phyloP scores from a whole-genome alignment of 2,888 invertebrate species.

The Deilephila elpenor region DNA sequence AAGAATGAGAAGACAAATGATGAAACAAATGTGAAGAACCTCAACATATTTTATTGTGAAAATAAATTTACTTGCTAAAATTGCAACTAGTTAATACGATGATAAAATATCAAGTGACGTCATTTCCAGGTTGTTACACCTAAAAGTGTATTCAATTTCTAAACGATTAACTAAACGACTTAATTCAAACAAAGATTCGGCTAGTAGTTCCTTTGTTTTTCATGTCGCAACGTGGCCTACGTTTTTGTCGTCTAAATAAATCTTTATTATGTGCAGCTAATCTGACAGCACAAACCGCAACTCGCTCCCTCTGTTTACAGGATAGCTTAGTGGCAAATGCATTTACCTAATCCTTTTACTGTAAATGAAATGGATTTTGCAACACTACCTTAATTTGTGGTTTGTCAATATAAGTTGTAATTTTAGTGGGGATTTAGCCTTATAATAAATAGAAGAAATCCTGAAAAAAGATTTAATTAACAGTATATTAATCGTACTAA shows the following conservation, averaged over 20 bases:
- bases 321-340: slow-evolving; percentile 3
- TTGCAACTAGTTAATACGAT: too few species aligned
- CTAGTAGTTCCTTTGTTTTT: neutral
- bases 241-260: slow-evolving; percentile 9
- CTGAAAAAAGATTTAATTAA: too few species aligned
- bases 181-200: neutral
- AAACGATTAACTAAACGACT: neutral
- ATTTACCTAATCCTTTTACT: slow-evolving; percentile 18
- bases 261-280: neutral
- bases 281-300: slow-evolving; percentile 22
- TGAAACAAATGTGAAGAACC: too few species aligned
- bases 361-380: neutral
- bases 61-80: too few species aligned
- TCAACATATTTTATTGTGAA: too few species aligned
- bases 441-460: too few species aligned
- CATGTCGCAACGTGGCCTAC: neutral
- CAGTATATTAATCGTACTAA: too few species aligned
- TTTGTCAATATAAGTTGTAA: too few species aligned
- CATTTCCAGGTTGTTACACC: too few species aligned
- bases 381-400: neutral
- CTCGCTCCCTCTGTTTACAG: slow-evolving; percentile 5
- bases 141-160: neutral
- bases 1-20: too few species aligned
- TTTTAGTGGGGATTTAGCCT: too few species aligned
- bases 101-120: too few species aligned